Evolutionary conservation across 2,113 vertebrate genomes (phyloP).

Genomic region (Oryzias celebensis): DNA sequence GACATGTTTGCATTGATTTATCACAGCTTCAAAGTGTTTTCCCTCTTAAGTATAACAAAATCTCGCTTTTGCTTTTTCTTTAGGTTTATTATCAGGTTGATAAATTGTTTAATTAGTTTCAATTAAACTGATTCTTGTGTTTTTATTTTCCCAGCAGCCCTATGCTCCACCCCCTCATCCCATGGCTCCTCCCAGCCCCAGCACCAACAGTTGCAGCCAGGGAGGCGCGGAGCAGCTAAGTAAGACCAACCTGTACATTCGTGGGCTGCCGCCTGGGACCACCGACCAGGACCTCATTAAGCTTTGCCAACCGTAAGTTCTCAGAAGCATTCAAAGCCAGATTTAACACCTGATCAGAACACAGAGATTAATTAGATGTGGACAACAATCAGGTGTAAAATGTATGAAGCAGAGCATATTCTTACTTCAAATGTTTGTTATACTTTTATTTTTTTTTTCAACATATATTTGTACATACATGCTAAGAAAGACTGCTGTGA

Average conservation of each 20-base stretch:
- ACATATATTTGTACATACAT: too few species aligned
- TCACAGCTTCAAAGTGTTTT: too few species aligned
- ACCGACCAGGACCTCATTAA: constrained; percentile 99
- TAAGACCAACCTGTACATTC: constrained; percentile 98
- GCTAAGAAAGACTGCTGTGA: too few species aligned
- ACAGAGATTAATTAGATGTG: too few species aligned
- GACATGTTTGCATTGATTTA: too few species aligned
- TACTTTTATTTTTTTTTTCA: too few species aligned
- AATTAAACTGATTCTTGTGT: background rate
- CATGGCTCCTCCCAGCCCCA: constrained; percentile 98
- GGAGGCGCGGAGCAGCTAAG: constrained; percentile 92
- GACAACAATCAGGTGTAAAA: too few species aligned
- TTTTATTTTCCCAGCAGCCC: constrained; percentile 84
- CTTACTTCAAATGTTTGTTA: background rate
- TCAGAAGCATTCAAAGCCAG: background rate
- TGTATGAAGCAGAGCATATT: background rate
- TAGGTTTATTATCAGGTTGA: background rate
- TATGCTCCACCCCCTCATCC: constrained; percentile 97
- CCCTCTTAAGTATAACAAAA: too few species aligned
- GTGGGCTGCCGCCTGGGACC: constrained; percentile 95
- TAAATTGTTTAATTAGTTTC: background rate
- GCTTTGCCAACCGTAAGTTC: constrained; percentile 97
- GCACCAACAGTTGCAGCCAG: constrained; percentile 94
- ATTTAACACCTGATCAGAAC: too few species aligned
- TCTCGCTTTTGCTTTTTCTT: constrained; percentile 4